Evolutionary conservation across 2,797 vertebrate species (phyloP).

Genomic region (Sebastes oblongus): DNA sequence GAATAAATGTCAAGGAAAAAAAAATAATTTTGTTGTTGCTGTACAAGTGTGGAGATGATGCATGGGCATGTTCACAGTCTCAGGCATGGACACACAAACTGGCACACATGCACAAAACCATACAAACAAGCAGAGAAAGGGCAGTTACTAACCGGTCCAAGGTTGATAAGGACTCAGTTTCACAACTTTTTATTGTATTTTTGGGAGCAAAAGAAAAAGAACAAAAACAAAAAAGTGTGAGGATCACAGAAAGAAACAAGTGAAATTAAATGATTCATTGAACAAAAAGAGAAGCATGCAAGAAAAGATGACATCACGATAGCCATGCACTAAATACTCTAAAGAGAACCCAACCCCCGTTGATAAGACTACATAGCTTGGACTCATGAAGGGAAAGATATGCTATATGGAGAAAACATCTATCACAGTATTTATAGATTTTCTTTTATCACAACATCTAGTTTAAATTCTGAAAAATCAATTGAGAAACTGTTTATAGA

Average conservation of each 20-base stretch:
- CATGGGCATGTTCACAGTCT: conserved; percentile 66
- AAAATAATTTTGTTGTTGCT: conserved; percentile 9
- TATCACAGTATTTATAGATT: background rate
- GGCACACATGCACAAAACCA: conserved; percentile 73
- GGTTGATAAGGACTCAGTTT: conserved; percentile 99
- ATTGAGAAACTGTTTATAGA: background rate
- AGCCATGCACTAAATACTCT: conserved; percentile 81
- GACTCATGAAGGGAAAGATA: conserved; percentile 1
- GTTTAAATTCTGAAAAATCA: background rate
- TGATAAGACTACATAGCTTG: conserved; percentile 16
- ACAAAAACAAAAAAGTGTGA: conserved; percentile 89
- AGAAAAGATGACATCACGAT: conserved; percentile 78
- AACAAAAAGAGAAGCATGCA: conserved; percentile 85
- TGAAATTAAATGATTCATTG: conserved; percentile 83
- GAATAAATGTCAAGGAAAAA: conserved; percentile 41
- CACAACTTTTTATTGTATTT: conserved; percentile 93
- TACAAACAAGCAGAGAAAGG: conserved; percentile 80
- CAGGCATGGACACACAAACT: conserved; percentile 72
- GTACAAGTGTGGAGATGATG: conserved; percentile 58
- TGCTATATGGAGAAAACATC: background rate
- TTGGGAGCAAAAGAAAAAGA: conserved; percentile 94
- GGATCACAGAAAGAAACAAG: conserved; percentile 92
- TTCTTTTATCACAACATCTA: background rate
- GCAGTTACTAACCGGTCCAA: conserved; percentile 99
- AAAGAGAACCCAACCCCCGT: conserved; percentile 12